These are phyloP conservation scores for Gobio gobio DNA, from an alignment of 2,113 vertebrate genomes.

Conservation along the genomic window DNA sequence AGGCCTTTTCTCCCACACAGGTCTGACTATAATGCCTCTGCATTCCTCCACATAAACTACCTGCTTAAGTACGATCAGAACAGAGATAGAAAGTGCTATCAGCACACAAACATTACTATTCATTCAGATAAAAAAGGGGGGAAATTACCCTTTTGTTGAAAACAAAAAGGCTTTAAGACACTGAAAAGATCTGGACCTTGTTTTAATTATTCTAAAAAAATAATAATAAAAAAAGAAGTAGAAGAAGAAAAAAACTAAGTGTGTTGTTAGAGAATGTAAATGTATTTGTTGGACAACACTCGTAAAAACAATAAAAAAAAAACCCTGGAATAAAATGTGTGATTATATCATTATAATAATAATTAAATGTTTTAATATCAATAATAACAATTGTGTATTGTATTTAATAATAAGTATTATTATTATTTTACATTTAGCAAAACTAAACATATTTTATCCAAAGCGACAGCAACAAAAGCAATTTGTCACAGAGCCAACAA, in stretches of 20 bases:
- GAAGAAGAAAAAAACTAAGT: too few species aligned
- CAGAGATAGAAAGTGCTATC: slow-evolving; percentile 9
- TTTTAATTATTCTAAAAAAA: too few species aligned
- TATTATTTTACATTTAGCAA: too few species aligned
- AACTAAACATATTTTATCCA: neutral
- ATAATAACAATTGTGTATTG: too few species aligned
- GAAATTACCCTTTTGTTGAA: neutral
- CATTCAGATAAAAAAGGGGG: neutral
- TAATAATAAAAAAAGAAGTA: too few species aligned
- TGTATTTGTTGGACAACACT: neutral
- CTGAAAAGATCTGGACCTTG: neutral
- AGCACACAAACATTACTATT: neutral
- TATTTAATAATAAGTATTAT: too few species aligned
- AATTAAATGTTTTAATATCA: neutral
- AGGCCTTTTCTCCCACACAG: neutral
- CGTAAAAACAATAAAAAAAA: too few species aligned
- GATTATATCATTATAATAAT: neutral
- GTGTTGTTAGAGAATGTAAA: neutral
- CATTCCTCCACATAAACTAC: slow-evolving; percentile 18
- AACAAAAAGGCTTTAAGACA: neutral
- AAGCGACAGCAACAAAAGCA: neutral
- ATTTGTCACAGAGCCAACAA: neutral
- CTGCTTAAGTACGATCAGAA: neutral
- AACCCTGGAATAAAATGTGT: neutral
- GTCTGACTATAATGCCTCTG: neutral